Percentiles rank a stretch among this genome's conserved stretches.
phyloP scores from a whole-genome alignment of 2,113 vertebrate genomes.

The Grallaria varia region DNA sequence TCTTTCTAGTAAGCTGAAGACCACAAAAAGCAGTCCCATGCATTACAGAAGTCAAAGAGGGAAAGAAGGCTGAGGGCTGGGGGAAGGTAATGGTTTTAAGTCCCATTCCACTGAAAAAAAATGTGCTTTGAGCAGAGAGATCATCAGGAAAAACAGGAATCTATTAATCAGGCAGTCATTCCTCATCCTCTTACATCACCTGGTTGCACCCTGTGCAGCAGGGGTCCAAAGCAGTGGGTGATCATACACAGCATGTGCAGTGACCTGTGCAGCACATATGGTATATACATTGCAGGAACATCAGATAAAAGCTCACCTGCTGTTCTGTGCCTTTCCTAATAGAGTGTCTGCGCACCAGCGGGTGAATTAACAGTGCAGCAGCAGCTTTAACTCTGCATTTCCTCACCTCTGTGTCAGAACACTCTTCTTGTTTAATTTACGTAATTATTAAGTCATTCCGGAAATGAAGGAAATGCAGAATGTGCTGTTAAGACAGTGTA shows the following conservation, averaged over 20 bases:
- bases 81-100: neutral
- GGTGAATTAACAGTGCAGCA: conserved; percentile 40
- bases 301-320: conserved; percentile 67
- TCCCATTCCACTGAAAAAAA: conserved; percentile 28
- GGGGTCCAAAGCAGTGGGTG: conserved; percentile 49
- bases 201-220: conserved; percentile 36
- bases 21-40: neutral
- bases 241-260: conserved; percentile 6
- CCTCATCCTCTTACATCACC: conserved; percentile 42
- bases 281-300: conserved; percentile 47
- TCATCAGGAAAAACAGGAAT: conserved; percentile 1
- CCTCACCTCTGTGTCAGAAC: neutral
- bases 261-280: conserved; percentile 57
- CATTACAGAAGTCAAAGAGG: neutral
- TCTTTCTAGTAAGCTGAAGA: neutral
- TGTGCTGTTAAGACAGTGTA: neutral
- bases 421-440: conserved; percentile 22
- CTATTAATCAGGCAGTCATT: conserved; percentile 54
- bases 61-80: neutral
- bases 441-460: conserved; percentile 26
- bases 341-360: conserved; percentile 11
- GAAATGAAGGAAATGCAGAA: conserved; percentile 40
- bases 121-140: neutral
- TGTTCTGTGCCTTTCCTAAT: conserved; percentile 67
- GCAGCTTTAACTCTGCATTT: conserved; percentile 36